Percentiles rank a stretch among this genome's conserved stretches.
phyloP scores from a whole-genome alignment of 2,797 vertebrate species.

The Pachyuromys duprasi region DNA sequence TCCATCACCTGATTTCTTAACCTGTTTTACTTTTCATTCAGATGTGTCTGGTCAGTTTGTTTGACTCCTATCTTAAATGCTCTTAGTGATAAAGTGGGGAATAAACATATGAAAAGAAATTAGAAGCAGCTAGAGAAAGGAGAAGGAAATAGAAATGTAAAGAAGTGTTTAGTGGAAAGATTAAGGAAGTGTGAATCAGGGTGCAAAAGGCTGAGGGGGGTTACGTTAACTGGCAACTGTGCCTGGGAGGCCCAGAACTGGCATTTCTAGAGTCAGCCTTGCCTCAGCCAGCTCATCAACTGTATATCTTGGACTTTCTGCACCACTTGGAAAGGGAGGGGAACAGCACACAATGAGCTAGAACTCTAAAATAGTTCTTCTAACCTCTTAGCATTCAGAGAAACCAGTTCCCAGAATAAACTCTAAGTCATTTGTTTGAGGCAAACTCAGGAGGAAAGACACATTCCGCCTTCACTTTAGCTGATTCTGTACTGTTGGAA shows the following conservation, averaged over 20 bases:
- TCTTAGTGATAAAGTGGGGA: neutral
- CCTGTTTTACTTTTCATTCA: slow-evolving; percentile 26
- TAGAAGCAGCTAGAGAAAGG: neutral
- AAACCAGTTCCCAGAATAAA: neutral
- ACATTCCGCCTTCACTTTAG: neutral
- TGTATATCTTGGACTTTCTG: neutral
- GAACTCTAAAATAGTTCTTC: neutral
- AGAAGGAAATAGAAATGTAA: neutral
- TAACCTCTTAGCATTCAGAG: neutral
- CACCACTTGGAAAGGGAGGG: neutral
- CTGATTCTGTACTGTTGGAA: neutral
- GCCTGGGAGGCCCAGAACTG: neutral
- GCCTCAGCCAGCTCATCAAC: neutral
- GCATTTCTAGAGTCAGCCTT: neutral
- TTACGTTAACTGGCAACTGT: fast-evolving
- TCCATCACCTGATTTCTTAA: neutral
- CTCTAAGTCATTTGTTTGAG: neutral
- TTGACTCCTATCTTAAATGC: neutral
- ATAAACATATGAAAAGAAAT: slow-evolving; percentile 1
- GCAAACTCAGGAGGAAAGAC: neutral
- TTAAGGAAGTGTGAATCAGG: no score
- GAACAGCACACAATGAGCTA: neutral
- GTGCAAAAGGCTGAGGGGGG: neutral
- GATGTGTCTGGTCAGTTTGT: neutral
- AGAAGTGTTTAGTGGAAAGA: neutral